Evolutionary conservation across 2,113 vertebrate genomes (phyloP).

Genomic region (Daphoenositta chrysoptera): DNA sequence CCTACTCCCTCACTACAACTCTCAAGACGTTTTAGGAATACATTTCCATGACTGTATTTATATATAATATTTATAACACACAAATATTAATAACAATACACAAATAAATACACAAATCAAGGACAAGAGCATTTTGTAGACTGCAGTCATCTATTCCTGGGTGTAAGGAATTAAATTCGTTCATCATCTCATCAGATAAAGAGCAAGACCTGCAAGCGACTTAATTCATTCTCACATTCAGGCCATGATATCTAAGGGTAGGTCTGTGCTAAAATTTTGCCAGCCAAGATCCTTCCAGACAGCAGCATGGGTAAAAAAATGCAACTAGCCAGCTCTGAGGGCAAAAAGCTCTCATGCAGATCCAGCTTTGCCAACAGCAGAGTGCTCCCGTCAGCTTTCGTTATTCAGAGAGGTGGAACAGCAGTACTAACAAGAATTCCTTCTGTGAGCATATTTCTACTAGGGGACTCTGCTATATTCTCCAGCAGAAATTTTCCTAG

Average conservation of each 20-base stretch:
- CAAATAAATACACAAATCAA: background rate
- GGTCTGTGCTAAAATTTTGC: background rate
- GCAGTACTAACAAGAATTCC: background rate
- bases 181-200: background rate
- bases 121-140: background rate
- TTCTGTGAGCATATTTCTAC: background rate
- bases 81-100: background rate
- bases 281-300: background rate
- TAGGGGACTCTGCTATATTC: slow-evolving; percentile 24
- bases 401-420: background rate
- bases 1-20: background rate
- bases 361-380: background rate
- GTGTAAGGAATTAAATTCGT: background rate
- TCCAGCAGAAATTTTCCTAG: background rate
- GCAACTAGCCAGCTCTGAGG: background rate
- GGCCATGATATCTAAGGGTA: background rate
- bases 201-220: background rate
- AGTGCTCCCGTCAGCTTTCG: background rate
- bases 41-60: background rate
- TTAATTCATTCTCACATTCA: background rate
- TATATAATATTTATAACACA: background rate
- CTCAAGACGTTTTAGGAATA: background rate
- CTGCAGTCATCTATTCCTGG: background rate
- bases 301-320: slow-evolving; percentile 5
- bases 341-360: background rate